Evolutionary conservation across 2,888 invertebrate genomes (phyloP), one percentile per base, ranked within the genome.

Genomic region (Pterobdella sp.): DNA sequence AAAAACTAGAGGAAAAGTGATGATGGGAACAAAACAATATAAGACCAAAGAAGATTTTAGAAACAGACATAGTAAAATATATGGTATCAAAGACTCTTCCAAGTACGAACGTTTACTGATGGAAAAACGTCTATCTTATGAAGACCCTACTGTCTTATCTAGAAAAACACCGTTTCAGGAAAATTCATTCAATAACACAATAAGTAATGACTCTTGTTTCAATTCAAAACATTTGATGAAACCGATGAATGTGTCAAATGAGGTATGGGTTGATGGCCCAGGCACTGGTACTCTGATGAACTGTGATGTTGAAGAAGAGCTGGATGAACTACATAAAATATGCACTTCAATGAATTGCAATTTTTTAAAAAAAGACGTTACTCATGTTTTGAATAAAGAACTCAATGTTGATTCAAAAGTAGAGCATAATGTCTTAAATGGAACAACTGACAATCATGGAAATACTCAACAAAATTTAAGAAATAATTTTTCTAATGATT

Each of bases 1-100:
- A 56, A 56, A 22, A 56, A 22, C n/a, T 3, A 56, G 60, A 26
- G 26, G n/a, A 18, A 56, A 26, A 56, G 60, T 56, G 26, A 22
- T 56, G 60, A 56, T 56, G 60, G 60, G 60, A 22, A 56, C 60
- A 18, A 56, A n/a, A n/a, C 60, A 56, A 22, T 56, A 56, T n/a
- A 56, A 56, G 26, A 56, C 4, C n/a, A 4, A 7, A 4, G 60
- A 56, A 56, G n/a, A 3, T 26, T n/a, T n/a, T n/a, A 42, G 49
- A 42, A 42, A 42, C 22, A 7, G 49, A 14, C 7, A 42, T 42
- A 22, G 49, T 22, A 42, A 14, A 22, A 22, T 14, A 42, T 14
- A 7, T 42, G 22, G 22, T 14, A 42, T 42, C 22, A 22, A 22
- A 42, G 26, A 56, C n/a, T 56, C 14, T 3, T 18, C 7, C 42